Evolutionary conservation across 2,888 invertebrate species (phyloP), one percentile per base, ranked within the genome.

Genomic region (Drosophila barbarae): DNA sequence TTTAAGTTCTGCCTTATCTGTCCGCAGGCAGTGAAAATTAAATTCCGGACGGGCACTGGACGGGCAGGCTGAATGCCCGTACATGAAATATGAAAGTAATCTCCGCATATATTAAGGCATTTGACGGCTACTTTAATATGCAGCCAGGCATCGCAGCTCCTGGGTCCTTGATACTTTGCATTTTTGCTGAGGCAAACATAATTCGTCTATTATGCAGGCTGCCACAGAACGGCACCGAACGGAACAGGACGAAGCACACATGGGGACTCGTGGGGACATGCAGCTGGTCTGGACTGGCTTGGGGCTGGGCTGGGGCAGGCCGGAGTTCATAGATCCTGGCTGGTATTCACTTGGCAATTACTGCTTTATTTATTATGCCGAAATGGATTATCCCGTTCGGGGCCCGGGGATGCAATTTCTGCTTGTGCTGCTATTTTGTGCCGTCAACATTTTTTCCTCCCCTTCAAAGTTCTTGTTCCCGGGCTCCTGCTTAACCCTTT

Each of bases 331-430:
- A 63, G 71, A 71, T 68, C 42, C 51, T 52, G 52, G 44, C 65
- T 60, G 54, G 75, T 64, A 74, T 74, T 73, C 84, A 73, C 81
- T 77, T 74, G 74, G 82, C 85, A 86, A 85, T 83, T 82, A 85
- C 77, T 75, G 84, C 76, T 74, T 76, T 76, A 86, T 85, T 86
- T 85, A 81, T 83, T 83, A 84, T 81, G 83, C 79, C 77, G 79
- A 87, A 86, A 86, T 81, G 84, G 87, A 87, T 87, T 85, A 87
- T 86, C 84, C 76, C 68, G 73, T 77, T 63, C 77, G 75, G 77
- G 75, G 75, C 73, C 75, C 74, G 74, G 76, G 72, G 70, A 77
- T 84, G 74, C 73, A 72, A 84, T 87, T 85, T 85, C 69, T 78
- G 86, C 85, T 77, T 77, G 77, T 74, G 75, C 71, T 76, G 79